Evolutionary conservation across 2,888 invertebrate genomes (phyloP), one percentile per base, ranked within the genome.

Genomic region (Caenorhabditis sulstoni): DNA sequence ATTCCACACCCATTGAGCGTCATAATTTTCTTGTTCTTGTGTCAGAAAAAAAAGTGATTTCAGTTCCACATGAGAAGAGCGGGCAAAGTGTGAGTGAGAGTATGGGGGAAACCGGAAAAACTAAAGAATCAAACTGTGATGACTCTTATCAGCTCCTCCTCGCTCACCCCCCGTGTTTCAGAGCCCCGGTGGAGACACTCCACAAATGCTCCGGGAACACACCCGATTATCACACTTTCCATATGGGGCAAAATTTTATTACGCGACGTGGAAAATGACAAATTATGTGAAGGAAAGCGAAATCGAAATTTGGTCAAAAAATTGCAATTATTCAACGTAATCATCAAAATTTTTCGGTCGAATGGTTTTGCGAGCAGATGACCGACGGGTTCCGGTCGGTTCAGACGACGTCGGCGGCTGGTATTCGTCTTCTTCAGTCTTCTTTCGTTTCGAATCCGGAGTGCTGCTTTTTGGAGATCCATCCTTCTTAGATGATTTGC

Each of bases 331-430:
- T 58, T 67, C 73, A 44, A 79, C 67, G 52, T 73, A 79, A 39
- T 79, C 79, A 29, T 68, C 57, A 20, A 79, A 53, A 57, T 45
- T 67, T 29, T 79, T 79, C 16, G 79, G 79, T n/a, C 70, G 44
- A 7, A 52, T 57, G 22, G 62, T 50, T 14, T 57, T 59, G 5
- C 79, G 5, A 8, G 39, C 57, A 0, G 79, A 79, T 11, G 62
- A 47, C 45, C 79, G 55, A 20, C 16, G 76, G 29, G 39, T 66
- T 14, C 29, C 44, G 8, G 16, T 18, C 23, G 29, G 7, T 29
- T 29, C 29, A 29, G 29, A 29, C 20, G 57, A 49, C 14, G 58
- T 5, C 3, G 59, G 35, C 22, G 57, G 18, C 3, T 5, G 4
- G 29, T 29, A 29, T 29, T 29, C 29, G 29, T 29, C 29, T 16